Base-by-base conservation (phyloP, 2,797 vertebrate species). In the Orestias chungarensis region DNA sequence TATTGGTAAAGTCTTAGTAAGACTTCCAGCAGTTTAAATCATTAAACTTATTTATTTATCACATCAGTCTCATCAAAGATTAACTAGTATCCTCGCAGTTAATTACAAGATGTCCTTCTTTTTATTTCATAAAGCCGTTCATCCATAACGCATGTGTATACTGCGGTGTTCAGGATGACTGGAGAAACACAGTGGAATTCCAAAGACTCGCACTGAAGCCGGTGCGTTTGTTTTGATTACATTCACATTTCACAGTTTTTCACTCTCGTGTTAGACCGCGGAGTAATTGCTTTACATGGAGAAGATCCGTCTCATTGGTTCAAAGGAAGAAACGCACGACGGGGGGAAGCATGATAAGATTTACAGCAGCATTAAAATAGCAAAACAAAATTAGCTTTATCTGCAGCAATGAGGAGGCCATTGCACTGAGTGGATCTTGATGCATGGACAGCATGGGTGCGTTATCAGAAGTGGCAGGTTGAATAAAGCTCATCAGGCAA, bases 51-150 rank as follows among this genome's bases (percentile, higher is more conserved):
- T n/a, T n/a, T 88, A 94, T 91, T 91, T 86, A 91, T 92, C 84
- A 81, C 71, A 77, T 82, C 73, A 66, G 83, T 80, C 84, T 92
- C 92, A 94, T 94, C 88, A 94, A 94, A 93, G 79, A 93, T 93
- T 91, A 85, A 94, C 52, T 77, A 81, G 78, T 82, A 85, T 89
- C 85, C 89, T 89, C 75, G 75, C 86, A 87, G 87, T 92, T 91
- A 87, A 90, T 92, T 91, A 91, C 85, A 88, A 89, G 84, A 90
- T 87, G 89, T 81, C 77, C 76, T 89, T 85, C 86, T 90, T 91
- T 92, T 92, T 90, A 91, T 92, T 92, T 91, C 90, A 92, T 89
- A 81, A 91, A 87, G 90, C 91, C 85, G 88, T 92, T 92, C 90
- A 94, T 95, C 84, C 87, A 94, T 93, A 90, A 94, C 94, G 79